These are phyloP conservation scores for Petrolisthes cinctipes DNA, from an alignment of 2,888 invertebrate genomes.

Conservation along the genomic window DNA sequence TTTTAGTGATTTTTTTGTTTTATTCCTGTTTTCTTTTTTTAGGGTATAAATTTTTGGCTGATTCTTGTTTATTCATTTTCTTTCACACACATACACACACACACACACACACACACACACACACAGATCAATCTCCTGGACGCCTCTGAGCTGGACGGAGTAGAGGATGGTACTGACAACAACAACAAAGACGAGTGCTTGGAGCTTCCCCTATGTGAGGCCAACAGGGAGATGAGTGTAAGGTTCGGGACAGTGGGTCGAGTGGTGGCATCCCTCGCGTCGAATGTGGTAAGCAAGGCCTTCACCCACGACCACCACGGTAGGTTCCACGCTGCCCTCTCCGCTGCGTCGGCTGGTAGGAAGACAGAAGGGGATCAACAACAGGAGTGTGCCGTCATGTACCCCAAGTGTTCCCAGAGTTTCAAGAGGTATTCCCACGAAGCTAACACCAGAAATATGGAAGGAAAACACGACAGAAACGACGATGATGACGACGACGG, in stretches of 20 bases:
- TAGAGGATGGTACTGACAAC: neutral
- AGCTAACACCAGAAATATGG: slow-evolving; percentile 8
- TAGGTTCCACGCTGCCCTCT: slow-evolving; percentile 40
- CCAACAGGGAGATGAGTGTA: slow-evolving; percentile 40
- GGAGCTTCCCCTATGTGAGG: slow-evolving; percentile 55
- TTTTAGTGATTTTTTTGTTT: too few species aligned
- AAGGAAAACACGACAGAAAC: neutral
- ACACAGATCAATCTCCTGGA: slow-evolving; percentile 52
- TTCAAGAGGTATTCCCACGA: slow-evolving; percentile 16
- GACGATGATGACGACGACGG: neutral
- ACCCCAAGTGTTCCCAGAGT: slow-evolving; percentile 16
- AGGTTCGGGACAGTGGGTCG: slow-evolving; percentile 52
- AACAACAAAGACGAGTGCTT: slow-evolving; percentile 35
- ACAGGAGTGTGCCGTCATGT: slow-evolving; percentile 29
- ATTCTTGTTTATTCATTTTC: too few species aligned
- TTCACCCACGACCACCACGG: slow-evolving; percentile 47
- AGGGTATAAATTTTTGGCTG: too few species aligned
- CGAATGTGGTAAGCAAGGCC: slow-evolving; percentile 58
- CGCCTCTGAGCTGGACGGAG: slow-evolving; percentile 11
- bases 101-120: neutral
- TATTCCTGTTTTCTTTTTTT: too few species aligned
- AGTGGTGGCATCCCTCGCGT: slow-evolving; percentile 55
- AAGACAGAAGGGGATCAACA: neutral
- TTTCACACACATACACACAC: neutral
- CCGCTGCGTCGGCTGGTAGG: slow-evolving; percentile 38